Conservation (phyloP, 2,797 vertebrate species). For the Falco berigora region DNA sequence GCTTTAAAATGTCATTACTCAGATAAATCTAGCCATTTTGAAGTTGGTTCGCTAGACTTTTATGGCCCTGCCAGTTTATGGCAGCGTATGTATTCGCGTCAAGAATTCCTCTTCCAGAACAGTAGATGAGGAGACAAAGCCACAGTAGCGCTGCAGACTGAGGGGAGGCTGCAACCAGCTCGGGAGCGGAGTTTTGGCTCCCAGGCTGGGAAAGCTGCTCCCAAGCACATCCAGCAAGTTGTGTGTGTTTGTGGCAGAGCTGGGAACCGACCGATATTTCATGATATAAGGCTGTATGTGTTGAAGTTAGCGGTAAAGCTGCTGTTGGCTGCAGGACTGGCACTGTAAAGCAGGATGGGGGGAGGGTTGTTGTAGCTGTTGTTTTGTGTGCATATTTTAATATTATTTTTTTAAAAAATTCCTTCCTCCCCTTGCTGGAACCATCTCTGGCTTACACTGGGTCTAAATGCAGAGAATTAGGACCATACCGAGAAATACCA, state of each 20-base stretch:
- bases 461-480: neutral
- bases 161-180: slow-evolving; percentile 14
- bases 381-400: too few species aligned
- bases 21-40: slow-evolving; percentile 36
- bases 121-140: slow-evolving; percentile 56
- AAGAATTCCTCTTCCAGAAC: slow-evolving; percentile 44
- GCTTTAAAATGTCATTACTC: slow-evolving; percentile 56
- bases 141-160: neutral
- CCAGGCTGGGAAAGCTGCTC: neutral
- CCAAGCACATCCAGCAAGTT: neutral
- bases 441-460: neutral
- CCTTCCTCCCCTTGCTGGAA: neutral
- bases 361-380: too few species aligned
- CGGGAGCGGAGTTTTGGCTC: slow-evolving; percentile 10
- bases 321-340: neutral
- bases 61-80: slow-evolving; percentile 42
- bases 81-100: neutral
- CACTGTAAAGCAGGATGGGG: neutral
- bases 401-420: neutral
- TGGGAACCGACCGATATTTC: neutral
- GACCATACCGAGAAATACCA: neutral
- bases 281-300: neutral
- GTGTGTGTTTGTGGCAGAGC: neutral
- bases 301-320: neutral
- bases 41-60: neutral